Conservation (phyloP, 2,797 vertebrate genomes). For the Lerista edwardsae region DNA sequence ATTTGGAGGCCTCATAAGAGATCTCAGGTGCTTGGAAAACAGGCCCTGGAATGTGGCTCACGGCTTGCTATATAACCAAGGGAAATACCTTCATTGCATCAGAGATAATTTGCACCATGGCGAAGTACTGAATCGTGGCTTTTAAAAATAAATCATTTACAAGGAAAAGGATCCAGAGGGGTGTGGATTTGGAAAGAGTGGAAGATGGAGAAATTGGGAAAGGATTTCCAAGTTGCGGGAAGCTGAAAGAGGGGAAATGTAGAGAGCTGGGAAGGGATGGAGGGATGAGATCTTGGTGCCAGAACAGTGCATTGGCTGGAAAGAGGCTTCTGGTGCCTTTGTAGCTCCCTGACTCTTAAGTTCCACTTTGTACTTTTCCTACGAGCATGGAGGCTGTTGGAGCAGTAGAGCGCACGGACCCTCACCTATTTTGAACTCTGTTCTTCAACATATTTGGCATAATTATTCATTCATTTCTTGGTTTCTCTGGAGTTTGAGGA, state of each 20-base stretch:
- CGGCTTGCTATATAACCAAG: background rate
- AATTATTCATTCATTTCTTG: conserved; percentile 5
- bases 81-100: background rate
- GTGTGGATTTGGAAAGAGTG: background rate
- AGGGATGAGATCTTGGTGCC: background rate
- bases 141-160: too few species aligned
- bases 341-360: background rate
- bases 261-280: background rate
- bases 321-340: background rate
- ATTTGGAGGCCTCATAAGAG: background rate
- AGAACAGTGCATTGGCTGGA: too few species aligned
- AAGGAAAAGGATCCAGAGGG: background rate
- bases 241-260: background rate
- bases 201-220: background rate
- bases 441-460: background rate
- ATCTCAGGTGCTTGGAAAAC: background rate
- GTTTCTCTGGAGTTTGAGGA: background rate
- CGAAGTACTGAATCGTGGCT: background rate
- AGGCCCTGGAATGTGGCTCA: background rate
- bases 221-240: background rate
- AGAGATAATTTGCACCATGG: background rate
- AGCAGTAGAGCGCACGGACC: too few species aligned
- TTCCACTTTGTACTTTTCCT: background rate
- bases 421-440: background rate
- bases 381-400: background rate